These are phyloP conservation scores for Drosophila setifemur DNA, from an alignment of 1,140 invertebrate genomes.

Conservation along the genomic window DNA sequence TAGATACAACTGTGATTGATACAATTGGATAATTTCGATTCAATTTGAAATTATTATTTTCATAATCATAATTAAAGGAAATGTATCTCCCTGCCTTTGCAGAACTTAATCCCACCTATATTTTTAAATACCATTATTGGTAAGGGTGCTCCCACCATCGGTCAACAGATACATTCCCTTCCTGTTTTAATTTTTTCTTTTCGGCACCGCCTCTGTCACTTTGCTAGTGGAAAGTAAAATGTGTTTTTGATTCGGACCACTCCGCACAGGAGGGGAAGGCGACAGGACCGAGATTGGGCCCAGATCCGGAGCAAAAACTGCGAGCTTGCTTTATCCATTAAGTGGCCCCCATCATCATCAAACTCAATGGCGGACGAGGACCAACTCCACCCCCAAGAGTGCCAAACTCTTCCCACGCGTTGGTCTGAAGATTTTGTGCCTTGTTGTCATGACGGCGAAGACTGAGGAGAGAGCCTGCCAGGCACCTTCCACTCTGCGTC, in stretches of 20 bases:
- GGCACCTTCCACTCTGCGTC: neutral
- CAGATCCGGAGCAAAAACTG: neutral
- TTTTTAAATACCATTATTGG: too few species aligned
- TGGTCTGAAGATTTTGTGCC: constrained; percentile 50
- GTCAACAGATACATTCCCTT: too few species aligned
- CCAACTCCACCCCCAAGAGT: neutral
- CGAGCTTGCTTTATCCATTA: constrained; percentile 15
- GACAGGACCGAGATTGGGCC: neutral
- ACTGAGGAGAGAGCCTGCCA: too few species aligned
- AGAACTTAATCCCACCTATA: too few species aligned
- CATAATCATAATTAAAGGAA: too few species aligned
- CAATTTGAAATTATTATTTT: too few species aligned
- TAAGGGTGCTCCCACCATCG: too few species aligned
- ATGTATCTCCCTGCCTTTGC: too few species aligned
- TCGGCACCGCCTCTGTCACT: neutral
- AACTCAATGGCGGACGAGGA: constrained; percentile 29
- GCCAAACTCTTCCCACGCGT: constrained; percentile 14
- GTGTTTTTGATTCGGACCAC: constrained; percentile 68
- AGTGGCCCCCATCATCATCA: constrained; percentile 42
- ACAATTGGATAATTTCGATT: too few species aligned
- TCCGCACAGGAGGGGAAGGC: neutral
- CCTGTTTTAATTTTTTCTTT: neutral
- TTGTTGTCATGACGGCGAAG: constrained; percentile 62
- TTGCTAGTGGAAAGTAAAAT: constrained; percentile 41
- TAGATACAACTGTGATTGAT: too few species aligned